phyloP scores from a whole-genome alignment of 2,113 vertebrate genomes.

The Syngnathus scovelli region DNA sequence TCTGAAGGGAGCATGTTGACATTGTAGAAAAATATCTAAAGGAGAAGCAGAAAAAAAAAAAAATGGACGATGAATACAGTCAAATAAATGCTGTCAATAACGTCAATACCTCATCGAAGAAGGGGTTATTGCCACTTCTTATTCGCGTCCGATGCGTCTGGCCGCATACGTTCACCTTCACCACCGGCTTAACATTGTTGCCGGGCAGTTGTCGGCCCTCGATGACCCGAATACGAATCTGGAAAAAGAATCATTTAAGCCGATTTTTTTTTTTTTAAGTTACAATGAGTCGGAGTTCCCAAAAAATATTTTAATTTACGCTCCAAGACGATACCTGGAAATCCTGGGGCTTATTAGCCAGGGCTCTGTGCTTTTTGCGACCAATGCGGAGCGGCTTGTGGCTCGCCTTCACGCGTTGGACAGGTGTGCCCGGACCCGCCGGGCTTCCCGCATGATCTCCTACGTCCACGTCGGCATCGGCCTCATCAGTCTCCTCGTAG shows the following conservation, averaged over 20 bases:
- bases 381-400: constrained; percentile 69
- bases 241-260: neutral
- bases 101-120: constrained; percentile 84
- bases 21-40: constrained; percentile 94
- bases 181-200: constrained; percentile 92
- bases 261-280: neutral
- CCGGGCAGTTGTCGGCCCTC: constrained; percentile 87
- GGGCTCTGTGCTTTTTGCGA: constrained; percentile 71
- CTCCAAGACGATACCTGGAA: constrained; percentile 81
- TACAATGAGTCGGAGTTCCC: neutral
- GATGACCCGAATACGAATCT: constrained; percentile 87
- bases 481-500: constrained; percentile 67
- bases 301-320: neutral
- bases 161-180: constrained; percentile 84
- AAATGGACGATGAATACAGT: neutral
- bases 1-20: constrained; percentile 86
- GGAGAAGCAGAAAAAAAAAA: constrained; percentile 19
- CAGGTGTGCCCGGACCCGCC: constrained; percentile 35
- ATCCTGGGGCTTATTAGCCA: constrained; percentile 89
- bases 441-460: constrained; percentile 37
- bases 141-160: constrained; percentile 91
- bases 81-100: neutral
- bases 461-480: constrained; percentile 56
- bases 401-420: constrained; percentile 66
- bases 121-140: constrained; percentile 89